Conservation (phyloP, 2,113 vertebrate genomes). For the Gila orcuttii region DNA sequence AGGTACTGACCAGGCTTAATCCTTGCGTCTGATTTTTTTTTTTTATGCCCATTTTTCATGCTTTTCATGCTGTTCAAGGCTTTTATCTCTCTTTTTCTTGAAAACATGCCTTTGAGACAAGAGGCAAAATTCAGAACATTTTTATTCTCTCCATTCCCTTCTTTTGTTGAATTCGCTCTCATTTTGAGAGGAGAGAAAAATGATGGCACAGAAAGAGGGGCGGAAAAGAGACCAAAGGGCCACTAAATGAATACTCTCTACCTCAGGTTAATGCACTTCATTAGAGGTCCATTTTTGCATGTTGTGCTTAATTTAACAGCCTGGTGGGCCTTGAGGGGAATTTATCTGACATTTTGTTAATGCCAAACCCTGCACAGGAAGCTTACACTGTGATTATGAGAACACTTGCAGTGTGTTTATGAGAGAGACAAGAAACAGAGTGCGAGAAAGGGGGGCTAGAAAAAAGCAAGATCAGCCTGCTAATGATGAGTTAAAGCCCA, state of each 20-base stretch:
- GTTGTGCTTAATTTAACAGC: constrained; percentile 67
- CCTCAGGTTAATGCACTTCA: constrained; percentile 70
- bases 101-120: constrained; percentile 55
- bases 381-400: constrained; percentile 40
- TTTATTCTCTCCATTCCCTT: neutral
- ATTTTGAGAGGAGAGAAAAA: constrained; percentile 27
- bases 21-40: constrained; percentile 7
- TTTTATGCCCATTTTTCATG: constrained; percentile 50
- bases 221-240: constrained; percentile 12
- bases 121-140: constrained; percentile 50
- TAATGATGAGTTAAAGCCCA: constrained; percentile 18
- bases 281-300: constrained; percentile 67
- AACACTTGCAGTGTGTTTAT: constrained; percentile 45
- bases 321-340: constrained; percentile 65
- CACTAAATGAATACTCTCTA: constrained; percentile 59
- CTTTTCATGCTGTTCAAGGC: constrained; percentile 49
- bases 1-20: too few species aligned
- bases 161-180: neutral
- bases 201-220: neutral
- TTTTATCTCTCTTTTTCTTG: constrained; percentile 57
- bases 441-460: neutral
- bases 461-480: constrained; percentile 48
- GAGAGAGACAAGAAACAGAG: constrained; percentile 29
- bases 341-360: constrained; percentile 71
- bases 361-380: constrained; percentile 57